Conservation (phyloP, 2,888 invertebrate genomes). For the Lasioglossum villosulum region DNA sequence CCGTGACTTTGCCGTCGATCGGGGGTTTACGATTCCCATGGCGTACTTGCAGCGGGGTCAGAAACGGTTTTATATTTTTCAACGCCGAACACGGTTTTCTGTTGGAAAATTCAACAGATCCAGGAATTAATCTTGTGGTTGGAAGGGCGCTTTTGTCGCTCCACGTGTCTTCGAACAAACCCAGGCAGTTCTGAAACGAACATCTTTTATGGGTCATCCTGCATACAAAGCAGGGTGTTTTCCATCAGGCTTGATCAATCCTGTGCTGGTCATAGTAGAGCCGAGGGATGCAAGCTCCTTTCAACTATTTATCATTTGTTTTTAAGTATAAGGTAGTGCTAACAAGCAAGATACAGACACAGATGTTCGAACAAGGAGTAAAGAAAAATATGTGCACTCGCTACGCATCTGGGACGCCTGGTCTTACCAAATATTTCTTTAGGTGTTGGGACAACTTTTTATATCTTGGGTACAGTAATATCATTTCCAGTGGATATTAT, state of each 20-base stretch:
- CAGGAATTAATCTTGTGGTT: background rate
- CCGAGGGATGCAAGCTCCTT: background rate
- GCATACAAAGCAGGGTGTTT: background rate
- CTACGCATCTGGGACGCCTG: background rate
- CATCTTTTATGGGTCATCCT: background rate
- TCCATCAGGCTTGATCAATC: background rate
- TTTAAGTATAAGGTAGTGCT: background rate
- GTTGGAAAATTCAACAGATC: background rate
- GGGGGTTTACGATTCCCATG: slow-evolving; percentile 29
- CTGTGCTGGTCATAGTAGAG: no score
- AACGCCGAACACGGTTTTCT: no score
- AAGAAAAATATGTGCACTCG: background rate
- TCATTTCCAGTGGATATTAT: background rate
- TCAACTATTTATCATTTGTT: background rate
- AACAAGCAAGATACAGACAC: background rate
- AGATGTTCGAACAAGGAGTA: background rate
- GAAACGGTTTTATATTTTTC: background rate
- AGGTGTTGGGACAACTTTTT: background rate
- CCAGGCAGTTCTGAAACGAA: background rate
- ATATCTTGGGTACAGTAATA: background rate
- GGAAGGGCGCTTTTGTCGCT: background rate
- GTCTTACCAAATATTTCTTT: slow-evolving; percentile 10
- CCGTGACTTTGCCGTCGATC: slow-evolving; percentile 61
- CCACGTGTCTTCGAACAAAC: background rate
- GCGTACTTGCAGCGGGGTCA: background rate